These are phyloP conservation scores for Augochlora pura DNA, from an alignment of 1,140 invertebrate species.

Conservation along the genomic window DNA sequence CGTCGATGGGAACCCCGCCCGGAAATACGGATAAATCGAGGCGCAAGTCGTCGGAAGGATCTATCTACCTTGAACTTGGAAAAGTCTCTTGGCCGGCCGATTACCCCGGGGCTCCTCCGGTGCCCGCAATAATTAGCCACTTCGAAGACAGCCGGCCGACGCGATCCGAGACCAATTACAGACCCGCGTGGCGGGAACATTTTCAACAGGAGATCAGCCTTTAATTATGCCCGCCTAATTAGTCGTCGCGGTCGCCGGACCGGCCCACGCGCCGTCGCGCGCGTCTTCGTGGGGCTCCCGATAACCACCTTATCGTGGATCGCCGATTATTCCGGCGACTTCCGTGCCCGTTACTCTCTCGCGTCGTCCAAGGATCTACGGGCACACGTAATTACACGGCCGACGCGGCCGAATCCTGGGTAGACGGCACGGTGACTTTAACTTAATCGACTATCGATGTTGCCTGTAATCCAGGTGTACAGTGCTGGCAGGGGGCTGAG, in stretches of 20 bases:
- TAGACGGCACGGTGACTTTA: slow-evolving; percentile 45
- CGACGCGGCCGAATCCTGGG: slow-evolving; percentile 14
- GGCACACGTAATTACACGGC: slow-evolving; percentile 57
- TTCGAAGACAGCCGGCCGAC: slow-evolving; percentile 1
- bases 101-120: neutral
- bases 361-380: slow-evolving; percentile 30
- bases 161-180: slow-evolving; percentile 30
- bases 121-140: slow-evolving; percentile 18
- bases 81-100: neutral
- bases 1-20: neutral
- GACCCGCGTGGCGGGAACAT: slow-evolving; percentile 24
- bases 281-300: neutral
- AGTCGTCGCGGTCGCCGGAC: slow-evolving; percentile 28
- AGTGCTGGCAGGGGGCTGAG: neutral
- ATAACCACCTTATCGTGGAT: slow-evolving; percentile 31
- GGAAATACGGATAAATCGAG: neutral
- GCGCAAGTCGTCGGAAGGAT: no score
- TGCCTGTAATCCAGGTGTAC: slow-evolving; percentile 52
- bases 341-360: neutral
- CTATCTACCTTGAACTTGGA: no score
- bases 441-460: slow-evolving; percentile 65
- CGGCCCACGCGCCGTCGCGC: neutral
- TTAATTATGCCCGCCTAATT: slow-evolving; percentile 47
- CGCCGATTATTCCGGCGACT: slow-evolving; percentile 35
- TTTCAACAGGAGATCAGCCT: slow-evolving; percentile 30